A percentile compares a stretch with the other conserved stretches of the same genome.
Evolutionary conservation across 2,797 vertebrate genomes (phyloP).

Genomic region (Poeciliopsis turneri): DNA sequence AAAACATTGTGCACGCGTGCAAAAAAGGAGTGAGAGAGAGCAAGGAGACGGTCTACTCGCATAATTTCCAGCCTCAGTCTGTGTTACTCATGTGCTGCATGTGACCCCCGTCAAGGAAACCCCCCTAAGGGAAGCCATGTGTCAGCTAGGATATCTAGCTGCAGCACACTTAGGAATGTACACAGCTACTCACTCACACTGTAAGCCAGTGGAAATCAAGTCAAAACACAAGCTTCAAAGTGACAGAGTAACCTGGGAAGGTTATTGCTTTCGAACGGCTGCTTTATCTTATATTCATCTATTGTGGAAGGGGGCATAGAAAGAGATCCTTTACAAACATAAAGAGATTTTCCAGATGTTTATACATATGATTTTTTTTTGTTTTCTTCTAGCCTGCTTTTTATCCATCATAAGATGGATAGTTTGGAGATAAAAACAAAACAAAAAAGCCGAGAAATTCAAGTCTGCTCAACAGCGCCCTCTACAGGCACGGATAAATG

Average conservation of each 20-base stretch:
- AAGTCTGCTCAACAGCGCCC: neutral
- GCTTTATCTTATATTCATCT: neutral
- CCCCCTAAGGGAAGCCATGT: conserved; percentile 55
- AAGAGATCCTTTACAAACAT: conserved; percentile 32
- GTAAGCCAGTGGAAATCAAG: conserved; percentile 38
- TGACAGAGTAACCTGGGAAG: neutral
- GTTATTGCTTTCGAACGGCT: neutral
- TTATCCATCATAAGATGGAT: neutral
- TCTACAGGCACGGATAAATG: neutral
- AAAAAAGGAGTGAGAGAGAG: conserved; percentile 37
- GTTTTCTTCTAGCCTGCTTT: neutral
- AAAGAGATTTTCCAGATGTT: conserved; percentile 54
- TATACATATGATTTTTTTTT: neutral
- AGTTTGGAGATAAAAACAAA: neutral
- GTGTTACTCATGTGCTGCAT: conserved; percentile 73
- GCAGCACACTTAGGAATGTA: conserved; percentile 15
- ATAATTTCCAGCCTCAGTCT: conserved; percentile 55
- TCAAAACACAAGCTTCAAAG: neutral
- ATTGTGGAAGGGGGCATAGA: neutral
- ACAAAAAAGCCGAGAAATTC: neutral
- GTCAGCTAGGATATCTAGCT: conserved; percentile 61
- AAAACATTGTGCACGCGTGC: conserved; percentile 50
- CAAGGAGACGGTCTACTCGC: conserved; percentile 46
- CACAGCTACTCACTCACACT: conserved; percentile 58
- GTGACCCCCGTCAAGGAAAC: conserved; percentile 70